A percentile compares a stretch with the other conserved stretches of the same genome.
phyloP scores from a whole-genome alignment of 2,888 invertebrate genomes.

The Isoperla grammatica region DNA sequence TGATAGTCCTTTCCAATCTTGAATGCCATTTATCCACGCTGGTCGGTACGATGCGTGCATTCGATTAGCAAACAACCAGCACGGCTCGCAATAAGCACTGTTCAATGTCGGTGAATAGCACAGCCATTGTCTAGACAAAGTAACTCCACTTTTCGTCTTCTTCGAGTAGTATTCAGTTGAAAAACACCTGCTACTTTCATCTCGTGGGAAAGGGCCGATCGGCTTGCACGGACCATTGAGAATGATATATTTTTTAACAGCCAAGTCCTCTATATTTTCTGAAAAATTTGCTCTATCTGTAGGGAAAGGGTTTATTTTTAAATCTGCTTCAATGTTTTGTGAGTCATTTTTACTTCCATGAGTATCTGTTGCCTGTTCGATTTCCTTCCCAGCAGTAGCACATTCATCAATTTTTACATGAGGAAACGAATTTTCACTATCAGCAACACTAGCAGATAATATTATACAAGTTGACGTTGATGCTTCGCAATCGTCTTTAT shows the following conservation, averaged over 20 bases:
- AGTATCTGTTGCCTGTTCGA: neutral
- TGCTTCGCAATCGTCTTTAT: too few relatives aligned
- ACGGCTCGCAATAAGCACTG: conserved; percentile 7
- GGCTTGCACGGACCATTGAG: conserved; percentile 2
- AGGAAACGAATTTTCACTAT: too few relatives aligned
- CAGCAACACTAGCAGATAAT: too few relatives aligned
- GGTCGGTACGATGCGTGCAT: conserved; percentile 9
- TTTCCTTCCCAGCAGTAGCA: neutral
- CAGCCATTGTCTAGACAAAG: conserved; percentile 3
- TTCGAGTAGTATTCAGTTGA: conserved; percentile 3
- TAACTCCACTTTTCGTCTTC: conserved; percentile 1
- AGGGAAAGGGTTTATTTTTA: conserved; percentile 1
- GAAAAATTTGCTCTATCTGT: neutral
- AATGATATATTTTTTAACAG: neutral
- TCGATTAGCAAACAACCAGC: conserved; percentile 6
- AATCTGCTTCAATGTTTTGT: neutral
- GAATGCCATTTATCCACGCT: conserved; percentile 4
- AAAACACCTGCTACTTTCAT: conserved; percentile 4
- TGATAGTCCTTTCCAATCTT: conserved; percentile 6
- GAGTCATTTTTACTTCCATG: conserved; percentile 4
- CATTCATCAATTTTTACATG: neutral
- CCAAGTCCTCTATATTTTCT: conserved; percentile 2
- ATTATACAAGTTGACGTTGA: too few relatives aligned
- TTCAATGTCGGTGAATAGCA: conserved; percentile 2
- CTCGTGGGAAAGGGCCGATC: conserved; percentile 5